A percentile compares a stretch with the other conserved stretches of the same genome.
Conservation (phyloP, 2,797 vertebrate genomes). For the Cheirogaleus major region DNA sequence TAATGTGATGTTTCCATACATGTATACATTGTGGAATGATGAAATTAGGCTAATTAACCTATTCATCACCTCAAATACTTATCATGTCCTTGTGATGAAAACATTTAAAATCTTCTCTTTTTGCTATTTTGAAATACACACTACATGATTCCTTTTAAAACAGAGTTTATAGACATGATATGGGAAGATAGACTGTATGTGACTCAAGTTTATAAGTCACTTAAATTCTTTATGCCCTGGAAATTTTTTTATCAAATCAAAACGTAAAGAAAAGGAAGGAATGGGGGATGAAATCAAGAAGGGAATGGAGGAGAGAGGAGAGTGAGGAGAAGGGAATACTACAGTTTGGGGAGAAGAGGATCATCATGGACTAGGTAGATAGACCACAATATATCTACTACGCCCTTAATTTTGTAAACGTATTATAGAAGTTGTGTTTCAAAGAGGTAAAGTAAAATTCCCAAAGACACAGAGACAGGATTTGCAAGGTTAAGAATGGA, state of each 20-base stretch:
- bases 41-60: neutral
- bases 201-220: neutral
- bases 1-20: neutral
- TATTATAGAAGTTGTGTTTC: neutral
- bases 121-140: neutral
- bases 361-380: neutral
- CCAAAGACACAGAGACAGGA: neutral
- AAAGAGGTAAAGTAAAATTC: neutral
- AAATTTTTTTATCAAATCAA: neutral
- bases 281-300: neutral
- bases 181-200: neutral
- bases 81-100: neutral
- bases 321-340: neutral
- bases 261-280: neutral
- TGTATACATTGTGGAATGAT: neutral
- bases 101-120: neutral
- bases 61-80: neutral
- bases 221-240: neutral
- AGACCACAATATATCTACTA: neutral
- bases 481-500: neutral
- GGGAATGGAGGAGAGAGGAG: no score
- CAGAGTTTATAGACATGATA: neutral
- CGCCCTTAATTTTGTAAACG: neutral
- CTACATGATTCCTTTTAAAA: neutral
- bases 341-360: neutral